Evolutionary conservation across 2,797 vertebrate genomes (phyloP).

Genomic region (Chrosomus eos): DNA sequence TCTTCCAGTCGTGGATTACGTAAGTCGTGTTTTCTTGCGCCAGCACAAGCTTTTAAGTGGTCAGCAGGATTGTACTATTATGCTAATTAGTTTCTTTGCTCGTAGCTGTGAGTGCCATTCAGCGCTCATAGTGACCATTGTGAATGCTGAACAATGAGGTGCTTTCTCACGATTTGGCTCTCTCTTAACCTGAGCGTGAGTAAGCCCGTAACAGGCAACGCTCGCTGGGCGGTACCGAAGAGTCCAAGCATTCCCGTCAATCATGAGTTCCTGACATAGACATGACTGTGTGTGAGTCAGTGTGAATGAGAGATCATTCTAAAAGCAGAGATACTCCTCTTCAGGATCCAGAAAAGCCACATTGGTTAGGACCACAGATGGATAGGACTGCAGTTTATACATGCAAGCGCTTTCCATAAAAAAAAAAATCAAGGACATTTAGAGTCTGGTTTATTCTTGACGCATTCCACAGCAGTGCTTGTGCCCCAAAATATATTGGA

Average conservation of each 20-base stretch:
- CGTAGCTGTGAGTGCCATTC: constrained; percentile 51
- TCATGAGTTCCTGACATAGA: constrained; percentile 38
- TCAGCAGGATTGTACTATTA: constrained; percentile 52
- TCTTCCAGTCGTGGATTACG: constrained; percentile 41
- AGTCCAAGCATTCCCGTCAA: constrained; percentile 45
- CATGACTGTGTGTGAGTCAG: constrained; percentile 46
- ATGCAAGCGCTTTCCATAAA: neutral
- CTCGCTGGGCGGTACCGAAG: constrained; percentile 67
- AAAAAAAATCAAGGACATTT: constrained; percentile 12
- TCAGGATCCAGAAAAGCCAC: constrained; percentile 8
- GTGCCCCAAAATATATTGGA: neutral
- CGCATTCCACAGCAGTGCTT: neutral
- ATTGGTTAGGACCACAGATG: neutral
- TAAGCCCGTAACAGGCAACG: constrained; percentile 53
- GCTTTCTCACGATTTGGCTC: constrained; percentile 50
- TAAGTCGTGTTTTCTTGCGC: constrained; percentile 46
- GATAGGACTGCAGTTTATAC: neutral
- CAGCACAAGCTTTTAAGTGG: constrained; percentile 52
- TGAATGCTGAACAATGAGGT: constrained; percentile 54
- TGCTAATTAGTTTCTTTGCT: constrained; percentile 56
- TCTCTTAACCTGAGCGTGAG: constrained; percentile 48
- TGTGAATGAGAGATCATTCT: constrained; percentile 9
- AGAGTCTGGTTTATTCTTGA: constrained; percentile 22
- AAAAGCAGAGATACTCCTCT: neutral
- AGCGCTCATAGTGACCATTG: constrained; percentile 52